Evolutionary conservation across 1,140 invertebrate genomes (phyloP).

Genomic region (Triops cancriformis): DNA sequence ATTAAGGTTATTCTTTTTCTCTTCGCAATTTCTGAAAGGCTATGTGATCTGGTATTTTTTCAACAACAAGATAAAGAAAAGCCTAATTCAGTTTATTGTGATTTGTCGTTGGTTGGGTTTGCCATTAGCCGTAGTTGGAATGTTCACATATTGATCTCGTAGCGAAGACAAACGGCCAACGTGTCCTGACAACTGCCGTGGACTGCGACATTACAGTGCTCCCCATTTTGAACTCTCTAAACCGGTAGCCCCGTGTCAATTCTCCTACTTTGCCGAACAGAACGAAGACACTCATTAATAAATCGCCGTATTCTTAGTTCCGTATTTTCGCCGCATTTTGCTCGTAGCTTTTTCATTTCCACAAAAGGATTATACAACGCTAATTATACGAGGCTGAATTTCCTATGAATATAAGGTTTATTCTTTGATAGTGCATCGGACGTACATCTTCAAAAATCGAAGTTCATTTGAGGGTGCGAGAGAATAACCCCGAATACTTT

Average conservation of each 20-base stretch:
- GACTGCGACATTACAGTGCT: neutral
- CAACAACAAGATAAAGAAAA: no score
- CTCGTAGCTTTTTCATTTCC: no score
- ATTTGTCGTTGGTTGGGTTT: neutral
- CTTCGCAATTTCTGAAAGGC: no score
- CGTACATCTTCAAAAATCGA: neutral
- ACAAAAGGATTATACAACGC: no score
- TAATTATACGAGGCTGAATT: neutral
- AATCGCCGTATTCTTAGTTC: no score
- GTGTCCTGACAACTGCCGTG: neutral
- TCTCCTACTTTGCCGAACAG: neutral
- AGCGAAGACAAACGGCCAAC: neutral
- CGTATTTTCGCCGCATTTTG: no score
- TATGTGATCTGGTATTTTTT: no score
- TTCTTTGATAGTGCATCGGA: neutral
- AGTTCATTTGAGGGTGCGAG: neutral
- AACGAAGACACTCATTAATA: no score
- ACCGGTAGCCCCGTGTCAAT: neutral
- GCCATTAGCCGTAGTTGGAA: neutral
- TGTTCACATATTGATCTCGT: neutral
- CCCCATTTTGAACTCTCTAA: neutral
- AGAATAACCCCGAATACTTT: neutral
- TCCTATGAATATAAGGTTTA: neutral
- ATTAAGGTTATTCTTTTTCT: no score
- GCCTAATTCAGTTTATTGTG: neutral